These are phyloP conservation scores for Liodrosophila aerea DNA, from an alignment of 2,888 invertebrate species.

Conservation along the genomic window DNA sequence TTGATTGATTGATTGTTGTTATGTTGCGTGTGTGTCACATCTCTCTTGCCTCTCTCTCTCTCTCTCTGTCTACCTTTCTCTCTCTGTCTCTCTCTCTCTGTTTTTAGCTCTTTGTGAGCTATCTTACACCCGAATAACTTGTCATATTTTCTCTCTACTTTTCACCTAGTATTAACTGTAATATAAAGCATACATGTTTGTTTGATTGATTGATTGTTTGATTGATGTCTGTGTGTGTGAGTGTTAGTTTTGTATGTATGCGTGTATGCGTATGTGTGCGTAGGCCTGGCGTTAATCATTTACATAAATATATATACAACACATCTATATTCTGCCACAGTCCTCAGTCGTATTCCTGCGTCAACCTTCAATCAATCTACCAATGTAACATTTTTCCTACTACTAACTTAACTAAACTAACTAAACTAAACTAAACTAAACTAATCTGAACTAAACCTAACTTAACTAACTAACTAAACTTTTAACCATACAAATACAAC, in stretches of 20 bases:
- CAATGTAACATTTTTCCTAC: conserved; percentile 33
- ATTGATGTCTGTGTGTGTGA: conserved; percentile 30
- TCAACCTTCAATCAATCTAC: conserved; percentile 26
- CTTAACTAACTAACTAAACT: conserved; percentile 14
- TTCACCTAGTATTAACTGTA: conserved; percentile 23
- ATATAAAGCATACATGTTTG: conserved; percentile 22
- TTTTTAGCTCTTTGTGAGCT: conserved; percentile 17
- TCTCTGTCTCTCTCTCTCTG: conserved; percentile 18
- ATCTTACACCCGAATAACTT: conserved; percentile 11
- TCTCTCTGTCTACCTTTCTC: conserved; percentile 36
- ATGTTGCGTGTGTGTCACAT: conserved; percentile 34
- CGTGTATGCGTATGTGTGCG: conserved; percentile 35
- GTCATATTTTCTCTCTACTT: conserved; percentile 2
- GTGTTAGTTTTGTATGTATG: conserved; percentile 27
- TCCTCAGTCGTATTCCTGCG: not conserved
- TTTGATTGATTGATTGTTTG: conserved; percentile 54
- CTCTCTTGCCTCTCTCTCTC: conserved; percentile 36
- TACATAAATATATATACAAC: conserved; percentile 15
- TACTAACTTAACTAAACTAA: conserved; percentile 19
- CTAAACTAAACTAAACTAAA: conserved; percentile 20
- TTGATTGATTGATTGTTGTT: conserved; percentile 54
- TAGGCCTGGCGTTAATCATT: conserved; percentile 36
- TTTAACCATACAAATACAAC: conserved; percentile 3
- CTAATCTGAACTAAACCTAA: conserved; percentile 30
- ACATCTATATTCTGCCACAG: conserved; percentile 12